Base-by-base conservation (phyloP, 2,888 invertebrate genomes). In the Crossocerus cetratus region DNA sequence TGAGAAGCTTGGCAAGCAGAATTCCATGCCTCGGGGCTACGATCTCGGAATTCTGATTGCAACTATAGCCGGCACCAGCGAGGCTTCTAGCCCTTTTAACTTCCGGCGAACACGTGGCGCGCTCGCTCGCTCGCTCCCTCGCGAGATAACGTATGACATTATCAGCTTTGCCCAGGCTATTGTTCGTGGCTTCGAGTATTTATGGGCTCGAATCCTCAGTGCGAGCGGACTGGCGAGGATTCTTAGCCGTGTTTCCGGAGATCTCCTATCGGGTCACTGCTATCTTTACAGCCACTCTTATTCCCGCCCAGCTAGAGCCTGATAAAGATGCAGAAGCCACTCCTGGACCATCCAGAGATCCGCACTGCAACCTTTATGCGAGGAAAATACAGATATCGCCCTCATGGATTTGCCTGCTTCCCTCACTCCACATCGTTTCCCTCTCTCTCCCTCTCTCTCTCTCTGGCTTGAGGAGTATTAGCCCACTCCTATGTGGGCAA, bases 1-100 rank as follows among this genome's bases (percentile, higher is more conserved):
- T 59, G 8, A 44, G 60, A 49, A 49, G 49, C 49, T 49, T 49
- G 60, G 73, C 56, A 55, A 59, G 23, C 57, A 65, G 69, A 60
- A 60, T 65, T 64, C 62, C 65, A 57, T 66, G 76, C 69, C 66
- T 65, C 68, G 58, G 70, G 32, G 71, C 70, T 66, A 72, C 70
- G 68, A 71, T 77, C 68, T 58, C 79, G 74, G 74, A 79, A 77
- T 80, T 72, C 79, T 79, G 79, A 79, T 79, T 72, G 74, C 72
- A 43, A 61, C 73, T 74, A 32, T 71, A 72, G 53, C 57, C 53
- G 53, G 49, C 65, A 32, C 32, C 32, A 32, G 2, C 32, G 1
- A 11, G 32, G 32, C 32, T 32, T 4, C 32, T 32, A 11, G 49
- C 16, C 73, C 74, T 69, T 74, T 67, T 55, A 70, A 77, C 72